Evolutionary conservation across 2,797 vertebrate genomes (phyloP).

Genomic region (Naso thynnoides): DNA sequence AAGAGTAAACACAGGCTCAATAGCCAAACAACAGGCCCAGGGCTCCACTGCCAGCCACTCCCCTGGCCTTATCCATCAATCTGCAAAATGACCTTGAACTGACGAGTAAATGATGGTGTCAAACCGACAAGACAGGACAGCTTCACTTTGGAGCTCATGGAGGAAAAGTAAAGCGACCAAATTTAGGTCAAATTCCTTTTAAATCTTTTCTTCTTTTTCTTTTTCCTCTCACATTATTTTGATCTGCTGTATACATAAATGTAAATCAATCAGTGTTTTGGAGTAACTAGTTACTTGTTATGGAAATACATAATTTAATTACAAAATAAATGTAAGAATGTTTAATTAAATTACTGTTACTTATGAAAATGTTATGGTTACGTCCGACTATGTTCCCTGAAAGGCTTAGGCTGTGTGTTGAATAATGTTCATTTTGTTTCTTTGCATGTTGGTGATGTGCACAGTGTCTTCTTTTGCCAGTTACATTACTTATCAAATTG

Average conservation of each 20-base stretch:
- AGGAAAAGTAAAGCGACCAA: slow-evolving; percentile 74
- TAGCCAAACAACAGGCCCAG: slow-evolving; percentile 70
- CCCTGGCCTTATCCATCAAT: slow-evolving; percentile 75
- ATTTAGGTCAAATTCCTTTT: slow-evolving; percentile 28
- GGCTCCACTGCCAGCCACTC: slow-evolving; percentile 71
- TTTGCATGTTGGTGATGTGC: too few relatives aligned
- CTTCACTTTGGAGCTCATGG: slow-evolving; percentile 55
- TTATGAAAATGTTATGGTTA: too few relatives aligned
- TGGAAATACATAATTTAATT: too few relatives aligned
- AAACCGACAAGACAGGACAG: slow-evolving; percentile 73
- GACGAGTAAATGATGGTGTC: slow-evolving; percentile 82
- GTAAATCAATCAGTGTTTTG: too few relatives aligned
- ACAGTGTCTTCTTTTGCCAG: too few relatives aligned
- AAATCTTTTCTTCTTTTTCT: slow-evolving; percentile 31
- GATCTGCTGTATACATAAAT: slow-evolving; percentile 45
- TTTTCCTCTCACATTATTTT: slow-evolving; percentile 25
- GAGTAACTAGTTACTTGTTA: too few relatives aligned
- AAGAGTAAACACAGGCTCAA: slow-evolving; percentile 72
- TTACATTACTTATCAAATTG: too few relatives aligned
- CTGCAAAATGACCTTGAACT: slow-evolving; percentile 79
- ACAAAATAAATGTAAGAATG: too few relatives aligned
- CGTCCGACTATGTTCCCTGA: too few relatives aligned
- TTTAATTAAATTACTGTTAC: too few relatives aligned
- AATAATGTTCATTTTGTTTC: too few relatives aligned
- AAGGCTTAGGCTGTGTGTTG: too few relatives aligned